Evolutionary conservation across 2,888 invertebrate genomes (phyloP), one percentile per base, ranked within the genome.

Genomic region (Anorthoa munda): DNA sequence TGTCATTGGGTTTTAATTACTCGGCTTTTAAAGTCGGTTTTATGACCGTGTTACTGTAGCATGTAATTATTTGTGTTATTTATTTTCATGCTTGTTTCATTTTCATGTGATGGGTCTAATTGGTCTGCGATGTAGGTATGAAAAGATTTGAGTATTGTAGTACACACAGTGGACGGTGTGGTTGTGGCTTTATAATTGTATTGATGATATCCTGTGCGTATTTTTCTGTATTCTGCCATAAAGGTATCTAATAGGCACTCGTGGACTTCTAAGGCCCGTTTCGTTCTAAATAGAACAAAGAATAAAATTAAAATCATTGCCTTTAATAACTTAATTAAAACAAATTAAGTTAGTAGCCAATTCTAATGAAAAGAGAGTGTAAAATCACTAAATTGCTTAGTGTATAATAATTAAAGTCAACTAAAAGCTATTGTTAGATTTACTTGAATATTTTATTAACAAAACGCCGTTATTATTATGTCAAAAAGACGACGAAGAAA

Each of bases 1-100:
- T 79, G 84, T 77, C 80, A 73, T 75, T 72, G 74, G 60, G 59
- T 76, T 88, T 86, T 86, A 78, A 82, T 85, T 84, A 84, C 79
- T 70, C 46, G 63, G 79, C 75, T 70, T 85, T 85, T 82, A 86
- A 82, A 78, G 61, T 81, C 76, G 31, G 67, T 84, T 89, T 89
- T 80, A 88, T 72, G 71, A 68, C 45, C 60, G 17, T 65, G 77
- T 79, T 71, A 75, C 65, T 68, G 75, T 64, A 65, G 59, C 60
- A 31, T 73, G 61, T 83, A 67, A 72, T 86, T 76, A 76, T 80
- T 80, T 60, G 39, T 73, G 66, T 70, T 82, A 65, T 84, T 80
- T 70, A 72, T 70, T 81, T 81, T 74, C 72, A 83, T 66, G 63
- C 55, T 64, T 51, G 45, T 51, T 80, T 82, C 68, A 67, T 77